Evolutionary conservation across 2,888 invertebrate species (phyloP).

Genomic region (Sarcophaga carnaria): DNA sequence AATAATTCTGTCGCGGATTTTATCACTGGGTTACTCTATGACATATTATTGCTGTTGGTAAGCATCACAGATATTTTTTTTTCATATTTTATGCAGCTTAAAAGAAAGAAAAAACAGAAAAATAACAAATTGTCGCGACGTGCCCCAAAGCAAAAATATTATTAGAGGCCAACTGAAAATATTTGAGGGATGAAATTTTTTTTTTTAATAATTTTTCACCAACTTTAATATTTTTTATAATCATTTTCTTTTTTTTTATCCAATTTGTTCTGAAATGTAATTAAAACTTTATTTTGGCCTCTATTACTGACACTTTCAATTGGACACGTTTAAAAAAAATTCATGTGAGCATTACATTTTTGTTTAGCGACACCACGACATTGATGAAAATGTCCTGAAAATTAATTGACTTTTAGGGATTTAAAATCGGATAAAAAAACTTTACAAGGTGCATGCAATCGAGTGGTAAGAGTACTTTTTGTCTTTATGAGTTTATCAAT

Average conservation of each 20-base stretch:
- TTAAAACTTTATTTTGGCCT: constrained; percentile 58
- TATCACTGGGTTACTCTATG: constrained; percentile 6
- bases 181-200: constrained; percentile 22
- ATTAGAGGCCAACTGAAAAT: constrained; percentile 5
- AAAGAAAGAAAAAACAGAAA: constrained; percentile 13
- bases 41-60: constrained; percentile 19
- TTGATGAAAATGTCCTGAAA: too few species aligned
- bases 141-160: constrained; percentile 50
- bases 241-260: background rate
- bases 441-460: too few species aligned
- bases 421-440: too few species aligned
- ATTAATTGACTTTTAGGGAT: too few species aligned
- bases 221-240: background rate
- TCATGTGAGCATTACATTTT: background rate
- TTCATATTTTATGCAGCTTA: constrained; percentile 24
- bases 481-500: too few species aligned
- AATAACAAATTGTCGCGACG: constrained; percentile 58
- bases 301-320: constrained; percentile 40
- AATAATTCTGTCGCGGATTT: background rate
- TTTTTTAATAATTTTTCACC: constrained; percentile 26
- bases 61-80: constrained; percentile 5
- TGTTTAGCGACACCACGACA: background rate
- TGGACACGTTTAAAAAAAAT: background rate
- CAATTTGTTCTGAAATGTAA: constrained; percentile 46
- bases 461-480: too few species aligned